These are phyloP conservation scores for Drosophila antonietae DNA, from an alignment of 2,888 invertebrate species.

Conservation along the genomic window DNA sequence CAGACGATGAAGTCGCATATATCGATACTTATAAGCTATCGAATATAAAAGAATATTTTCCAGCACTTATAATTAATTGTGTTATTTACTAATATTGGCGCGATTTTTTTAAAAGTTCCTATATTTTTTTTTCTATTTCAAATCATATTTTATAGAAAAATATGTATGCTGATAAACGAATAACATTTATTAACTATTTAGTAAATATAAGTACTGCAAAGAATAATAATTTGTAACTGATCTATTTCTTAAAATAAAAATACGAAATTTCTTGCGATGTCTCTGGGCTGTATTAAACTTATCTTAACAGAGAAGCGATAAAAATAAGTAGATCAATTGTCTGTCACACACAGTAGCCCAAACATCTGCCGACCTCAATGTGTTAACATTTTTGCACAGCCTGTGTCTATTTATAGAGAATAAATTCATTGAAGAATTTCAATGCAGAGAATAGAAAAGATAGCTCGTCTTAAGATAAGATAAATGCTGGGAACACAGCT, in stretches of 20 bases:
- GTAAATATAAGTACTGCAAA: not conserved
- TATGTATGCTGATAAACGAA: rapidly evolving
- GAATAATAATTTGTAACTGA: not conserved
- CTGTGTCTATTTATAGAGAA: slow-evolving; percentile 4
- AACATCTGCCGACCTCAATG: slow-evolving; percentile 16
- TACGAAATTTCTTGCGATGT: slow-evolving; percentile 22
- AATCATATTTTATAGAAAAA: too few species aligned
- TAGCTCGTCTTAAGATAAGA: slow-evolving; percentile 24
- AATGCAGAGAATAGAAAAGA: slow-evolving; percentile 4
- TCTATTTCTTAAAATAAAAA: slow-evolving; percentile 15
- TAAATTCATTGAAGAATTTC: slow-evolving; percentile 32
- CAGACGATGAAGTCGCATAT: not conserved
- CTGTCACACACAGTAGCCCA: slow-evolving; percentile 9
- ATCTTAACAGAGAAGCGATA: slow-evolving; percentile 24
- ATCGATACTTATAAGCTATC: slow-evolving; percentile 2
- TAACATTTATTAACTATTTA: not conserved
- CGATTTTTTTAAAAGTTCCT: not conserved
- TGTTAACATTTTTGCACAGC: not conserved
- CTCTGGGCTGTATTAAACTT: slow-evolving; percentile 11
- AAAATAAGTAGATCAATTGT: slow-evolving; percentile 21
- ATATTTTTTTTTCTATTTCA: too few species aligned
- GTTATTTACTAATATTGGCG: slow-evolving; percentile 15
- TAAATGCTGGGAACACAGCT: slow-evolving; percentile 13
- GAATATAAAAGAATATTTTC: not conserved
- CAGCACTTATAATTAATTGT: not conserved